phyloP scores from a whole-genome alignment of 1,140 invertebrate genomes.

The Artemia franciscana region DNA sequence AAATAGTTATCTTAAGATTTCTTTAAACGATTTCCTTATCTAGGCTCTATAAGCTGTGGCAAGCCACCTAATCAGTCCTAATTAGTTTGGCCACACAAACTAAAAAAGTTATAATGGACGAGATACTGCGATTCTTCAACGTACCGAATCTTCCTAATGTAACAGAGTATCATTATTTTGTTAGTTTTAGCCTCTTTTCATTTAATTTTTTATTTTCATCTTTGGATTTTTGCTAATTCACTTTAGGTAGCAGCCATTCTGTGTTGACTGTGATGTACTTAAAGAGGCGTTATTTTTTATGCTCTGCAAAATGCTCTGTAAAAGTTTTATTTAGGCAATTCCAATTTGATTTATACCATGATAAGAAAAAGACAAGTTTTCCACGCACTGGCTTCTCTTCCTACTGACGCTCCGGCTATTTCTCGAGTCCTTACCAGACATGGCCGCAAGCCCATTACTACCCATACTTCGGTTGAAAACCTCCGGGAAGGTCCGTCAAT shows the following conservation, averaged over 20 bases:
- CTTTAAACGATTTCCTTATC: no score
- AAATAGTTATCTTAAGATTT: no score
- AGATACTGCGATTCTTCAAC: no score
- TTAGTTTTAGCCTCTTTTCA: no score
- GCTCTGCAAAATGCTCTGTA: conserved; percentile 7
- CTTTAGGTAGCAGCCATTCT: background rate
- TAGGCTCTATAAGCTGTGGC: no score
- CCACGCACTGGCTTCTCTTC: conserved; percentile 82
- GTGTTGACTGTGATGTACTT: background rate
- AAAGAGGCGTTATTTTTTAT: background rate
- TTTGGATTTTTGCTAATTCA: background rate
- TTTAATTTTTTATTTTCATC: conserved; percentile 1
- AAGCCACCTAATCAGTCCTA: no score
- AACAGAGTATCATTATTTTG: no score
- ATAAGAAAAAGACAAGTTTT: conserved; percentile 94
- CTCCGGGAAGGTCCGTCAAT: conserved; percentile 28
- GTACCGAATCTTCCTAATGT: no score
- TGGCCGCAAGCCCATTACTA: conserved; percentile 21
- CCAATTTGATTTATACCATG: conserved; percentile 95
- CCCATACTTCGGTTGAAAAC: conserved; percentile 13
- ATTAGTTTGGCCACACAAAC: no score
- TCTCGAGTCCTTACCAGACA: conserved; percentile 51
- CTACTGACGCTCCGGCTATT: conserved; percentile 71
- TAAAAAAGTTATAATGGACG: no score
- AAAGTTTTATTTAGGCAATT: conserved; percentile 64